Conservation (phyloP, 53 echinoderm and acorn worm genomes). For the Zoroaster sp. region DNA sequence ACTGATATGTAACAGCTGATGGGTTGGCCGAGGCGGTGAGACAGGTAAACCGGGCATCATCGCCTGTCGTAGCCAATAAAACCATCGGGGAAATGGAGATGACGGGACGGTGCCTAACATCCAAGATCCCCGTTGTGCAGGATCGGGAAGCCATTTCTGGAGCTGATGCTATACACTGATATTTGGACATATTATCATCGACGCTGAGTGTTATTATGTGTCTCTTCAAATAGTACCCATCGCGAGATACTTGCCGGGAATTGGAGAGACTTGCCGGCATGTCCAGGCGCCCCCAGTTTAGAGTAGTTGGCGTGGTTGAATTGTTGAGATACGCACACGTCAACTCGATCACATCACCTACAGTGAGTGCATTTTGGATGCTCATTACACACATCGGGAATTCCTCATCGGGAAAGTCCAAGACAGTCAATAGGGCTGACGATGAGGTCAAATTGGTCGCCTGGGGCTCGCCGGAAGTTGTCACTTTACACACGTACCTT, state of each 20-base stretch:
- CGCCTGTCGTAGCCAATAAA: constrained; percentile 41
- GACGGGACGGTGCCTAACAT: constrained; percentile 68
- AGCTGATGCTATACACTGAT: constrained; percentile 67
- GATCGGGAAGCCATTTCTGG: constrained; percentile 19
- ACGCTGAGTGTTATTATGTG: constrained; percentile 64
- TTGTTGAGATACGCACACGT: constrained; percentile 72
- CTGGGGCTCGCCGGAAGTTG: not conserved
- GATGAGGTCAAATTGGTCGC: constrained; percentile 59
- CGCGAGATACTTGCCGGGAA: constrained; percentile 7
- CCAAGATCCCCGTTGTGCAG: constrained; percentile 76
- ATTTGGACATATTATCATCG: constrained; percentile 63
- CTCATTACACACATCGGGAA: constrained; percentile 78
- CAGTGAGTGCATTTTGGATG: constrained; percentile 55
- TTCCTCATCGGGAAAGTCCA: constrained; percentile 19
- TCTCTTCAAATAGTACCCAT: constrained; percentile 64
- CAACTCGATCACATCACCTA: constrained; percentile 79
- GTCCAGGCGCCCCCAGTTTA: constrained; percentile 37
- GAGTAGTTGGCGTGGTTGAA: not conserved
- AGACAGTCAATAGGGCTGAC: constrained; percentile 47
- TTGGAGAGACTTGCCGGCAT: not conserved
- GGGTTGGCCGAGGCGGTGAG: constrained; percentile 68
- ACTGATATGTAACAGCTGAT: constrained; percentile 46
- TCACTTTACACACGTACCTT: constrained; percentile 71
- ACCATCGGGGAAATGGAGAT: constrained; percentile 59
- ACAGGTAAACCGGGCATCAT: constrained; percentile 66